phyloP scores from a whole-genome alignment of 2,888 invertebrate genomes.

The Crioceris asparagi region DNA sequence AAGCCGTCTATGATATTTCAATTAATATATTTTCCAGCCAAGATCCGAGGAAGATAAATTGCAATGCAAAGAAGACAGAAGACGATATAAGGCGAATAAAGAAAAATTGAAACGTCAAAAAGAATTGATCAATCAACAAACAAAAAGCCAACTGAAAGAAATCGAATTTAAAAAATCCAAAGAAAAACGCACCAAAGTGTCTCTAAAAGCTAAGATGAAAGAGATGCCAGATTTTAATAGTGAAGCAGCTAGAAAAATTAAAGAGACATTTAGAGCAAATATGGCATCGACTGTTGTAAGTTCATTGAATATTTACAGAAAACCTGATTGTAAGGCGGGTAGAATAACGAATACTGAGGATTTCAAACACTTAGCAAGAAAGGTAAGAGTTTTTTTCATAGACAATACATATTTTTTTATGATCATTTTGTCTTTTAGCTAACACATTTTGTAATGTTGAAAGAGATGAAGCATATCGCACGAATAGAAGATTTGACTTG shows the following conservation, averaged over 20 bases:
- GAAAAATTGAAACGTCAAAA: constrained; percentile 63
- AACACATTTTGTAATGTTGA: constrained; percentile 90
- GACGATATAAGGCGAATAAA: constrained; percentile 68
- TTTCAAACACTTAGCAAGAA: constrained; percentile 88
- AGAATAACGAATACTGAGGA: constrained; percentile 83
- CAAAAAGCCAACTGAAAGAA: constrained; percentile 29
- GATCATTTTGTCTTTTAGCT: constrained; percentile 49
- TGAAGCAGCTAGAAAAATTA: constrained; percentile 57
- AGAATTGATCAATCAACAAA: constrained; percentile 42
- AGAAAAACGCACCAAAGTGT: constrained; percentile 24
- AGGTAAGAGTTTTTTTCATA: constrained; percentile 45
- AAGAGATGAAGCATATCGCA: constrained; percentile 86
- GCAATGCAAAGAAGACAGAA: constrained; percentile 57
- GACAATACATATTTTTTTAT: neutral
- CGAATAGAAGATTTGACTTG: constrained; percentile 76
- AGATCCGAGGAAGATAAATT: constrained; percentile 68
- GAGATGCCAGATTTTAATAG: constrained; percentile 36
- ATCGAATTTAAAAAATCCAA: constrained; percentile 21
- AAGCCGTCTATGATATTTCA: neutral
- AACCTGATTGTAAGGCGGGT: constrained; percentile 72
- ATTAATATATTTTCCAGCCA: constrained; percentile 44
- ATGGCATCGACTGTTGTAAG: constrained; percentile 77
- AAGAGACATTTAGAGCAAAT: constrained; percentile 73
- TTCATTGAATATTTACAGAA: constrained; percentile 79
- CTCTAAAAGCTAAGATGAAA: constrained; percentile 31